phyloP scores from a whole-genome alignment of 2,888 invertebrate species.

The Iphiclides podalirius region DNA sequence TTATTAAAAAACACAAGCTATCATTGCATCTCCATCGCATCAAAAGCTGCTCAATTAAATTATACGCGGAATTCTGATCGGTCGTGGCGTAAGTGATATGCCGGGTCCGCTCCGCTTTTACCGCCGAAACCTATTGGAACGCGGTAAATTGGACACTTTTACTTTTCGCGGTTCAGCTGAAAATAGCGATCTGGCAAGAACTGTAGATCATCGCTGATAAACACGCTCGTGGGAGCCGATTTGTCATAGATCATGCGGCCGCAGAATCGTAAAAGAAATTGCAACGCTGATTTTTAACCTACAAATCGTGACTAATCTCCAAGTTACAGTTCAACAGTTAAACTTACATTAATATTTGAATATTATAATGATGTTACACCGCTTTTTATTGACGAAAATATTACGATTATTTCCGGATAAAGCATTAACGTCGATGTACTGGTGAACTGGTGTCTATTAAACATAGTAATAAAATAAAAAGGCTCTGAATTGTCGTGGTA shows the following conservation, averaged over 20 bases:
- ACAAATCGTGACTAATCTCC: neutral
- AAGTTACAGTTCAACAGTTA: no score
- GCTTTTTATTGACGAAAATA: no score
- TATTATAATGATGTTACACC: no score
- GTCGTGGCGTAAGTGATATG: constrained; percentile 1
- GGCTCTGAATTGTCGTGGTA: no score
- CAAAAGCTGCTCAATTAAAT: neutral
- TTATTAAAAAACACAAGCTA: no score
- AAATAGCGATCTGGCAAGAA: constrained; percentile 60
- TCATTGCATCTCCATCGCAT: no score
- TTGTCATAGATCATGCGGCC: constrained; percentile 29
- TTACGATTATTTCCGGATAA: no score
- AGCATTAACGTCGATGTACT: no score
- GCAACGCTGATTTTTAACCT: neutral
- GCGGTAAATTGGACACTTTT: constrained; percentile 53
- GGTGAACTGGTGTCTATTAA: no score
- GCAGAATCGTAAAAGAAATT: constrained; percentile 15
- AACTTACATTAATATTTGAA: no score
- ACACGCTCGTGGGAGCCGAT: constrained; percentile 32
- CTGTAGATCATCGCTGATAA: constrained; percentile 30
- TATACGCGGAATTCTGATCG: constrained; percentile 1
- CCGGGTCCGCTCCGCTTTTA: constrained; percentile 14
- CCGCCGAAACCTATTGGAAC: constrained; percentile 28
- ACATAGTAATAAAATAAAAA: no score
- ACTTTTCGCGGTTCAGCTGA: constrained; percentile 52